Base-by-base conservation (phyloP, 2,113 vertebrate species). In the Nipponia nippon region DNA sequence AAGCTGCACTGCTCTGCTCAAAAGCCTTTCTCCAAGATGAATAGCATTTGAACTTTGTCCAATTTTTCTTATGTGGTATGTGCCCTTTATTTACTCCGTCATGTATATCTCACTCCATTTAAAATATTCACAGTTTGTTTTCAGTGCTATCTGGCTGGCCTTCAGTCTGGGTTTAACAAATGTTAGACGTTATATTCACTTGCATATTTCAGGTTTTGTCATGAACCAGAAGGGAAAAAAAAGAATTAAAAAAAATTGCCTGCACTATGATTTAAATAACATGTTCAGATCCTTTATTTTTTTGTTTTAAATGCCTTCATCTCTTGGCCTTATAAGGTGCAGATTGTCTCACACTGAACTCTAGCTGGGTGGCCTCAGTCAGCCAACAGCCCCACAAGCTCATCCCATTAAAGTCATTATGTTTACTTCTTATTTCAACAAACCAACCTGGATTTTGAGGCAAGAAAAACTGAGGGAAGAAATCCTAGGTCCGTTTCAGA, bases 361-460 rank as follows among this genome's bases (percentile, higher is more conserved):
- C 96, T 95, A 93, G 65, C 96, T 98, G 97, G 96, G 97, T 97
- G 97, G 97, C 96, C 96, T 92, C 83, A 85, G 93, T 93, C 90
- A 95, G 89, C 89, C 95, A 95, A 96, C 92, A 96, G 93, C 92
- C 93, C 91, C 7, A 18, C 87, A 72, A 94, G 50, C 20, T 96
- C 96, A 79, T 95, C 95, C 92, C 92, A 95, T 97, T 97, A 95
- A 97, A 97, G 90, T 96, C 95, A 76, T 93, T 87, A 72, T 97
- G 96, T 98, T 98, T 98, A 96, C 53, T 87, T 94, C 95, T 96
- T 91, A 93, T 95, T 97, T 98, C 97, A 97, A 97, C 96, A 97
- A 97, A 94, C 67, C 91, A 97, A 97, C 96, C 96, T 96, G 95
- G 87, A 95, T 96, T 93, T 76, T 90, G 67, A 86, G 92, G 55